Percentiles rank a stretch among this genome's conserved stretches.
These are phyloP conservation scores for Alces alces DNA, from an alignment of 2,113 vertebrate species.

Conservation along the genomic window DNA sequence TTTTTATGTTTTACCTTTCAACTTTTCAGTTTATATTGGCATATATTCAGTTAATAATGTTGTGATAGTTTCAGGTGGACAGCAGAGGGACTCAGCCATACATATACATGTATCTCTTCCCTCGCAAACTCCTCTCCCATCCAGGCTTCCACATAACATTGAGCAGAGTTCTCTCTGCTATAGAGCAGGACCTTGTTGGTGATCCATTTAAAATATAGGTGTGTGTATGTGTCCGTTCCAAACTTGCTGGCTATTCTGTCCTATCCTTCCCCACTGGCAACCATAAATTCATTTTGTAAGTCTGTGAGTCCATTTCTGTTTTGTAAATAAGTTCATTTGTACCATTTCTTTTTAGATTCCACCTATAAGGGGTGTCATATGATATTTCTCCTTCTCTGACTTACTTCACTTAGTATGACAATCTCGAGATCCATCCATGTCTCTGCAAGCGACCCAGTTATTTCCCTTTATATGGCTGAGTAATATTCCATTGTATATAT, in stretches of 20 bases:
- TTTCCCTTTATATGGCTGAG: too few relatives aligned
- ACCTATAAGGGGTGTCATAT: not conserved
- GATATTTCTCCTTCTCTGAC: not conserved
- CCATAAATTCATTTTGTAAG: not conserved
- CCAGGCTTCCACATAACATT: not conserved
- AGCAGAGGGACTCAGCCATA: not conserved
- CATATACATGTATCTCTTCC: rapidly evolving
- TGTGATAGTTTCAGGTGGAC: not conserved
- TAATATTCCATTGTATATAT: not conserved
- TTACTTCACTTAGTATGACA: not conserved
- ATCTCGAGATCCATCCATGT: not conserved
- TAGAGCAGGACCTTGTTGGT: not conserved
- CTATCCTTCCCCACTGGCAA: not conserved
- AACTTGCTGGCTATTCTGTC: not conserved
- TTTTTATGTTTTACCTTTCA: not conserved
- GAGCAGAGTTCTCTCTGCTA: not conserved
- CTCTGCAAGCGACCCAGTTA: rapidly evolving
- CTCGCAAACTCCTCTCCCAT: not conserved
- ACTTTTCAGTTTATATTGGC: not conserved
- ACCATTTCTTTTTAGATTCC: not conserved
- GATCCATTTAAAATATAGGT: not conserved
- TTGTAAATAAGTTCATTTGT: not conserved
- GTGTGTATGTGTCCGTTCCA: not conserved
- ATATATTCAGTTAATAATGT: not conserved
- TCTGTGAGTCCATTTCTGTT: not conserved